Conservation (phyloP, 2,888 invertebrate species). For the Miltochrista miniata region DNA sequence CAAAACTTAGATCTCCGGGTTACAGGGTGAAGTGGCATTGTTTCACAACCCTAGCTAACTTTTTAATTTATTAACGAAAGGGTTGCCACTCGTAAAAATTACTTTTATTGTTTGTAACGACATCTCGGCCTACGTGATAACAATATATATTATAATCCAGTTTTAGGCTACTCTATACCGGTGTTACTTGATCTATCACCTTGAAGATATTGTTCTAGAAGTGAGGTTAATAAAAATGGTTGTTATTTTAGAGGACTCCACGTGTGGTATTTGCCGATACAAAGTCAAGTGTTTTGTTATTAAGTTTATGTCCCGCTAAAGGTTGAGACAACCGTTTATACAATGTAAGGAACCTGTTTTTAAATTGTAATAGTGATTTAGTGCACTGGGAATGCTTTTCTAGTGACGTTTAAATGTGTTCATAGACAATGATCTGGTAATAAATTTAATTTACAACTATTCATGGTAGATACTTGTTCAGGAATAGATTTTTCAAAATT, state of each 20-base stretch:
- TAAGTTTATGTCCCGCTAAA: conserved; percentile 69
- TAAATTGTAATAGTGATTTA: conserved; percentile 70
- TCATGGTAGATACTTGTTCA: conserved; percentile 21
- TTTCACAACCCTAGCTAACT: conserved; percentile 74
- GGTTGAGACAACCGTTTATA: conserved; percentile 63
- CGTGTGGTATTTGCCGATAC: conserved; percentile 62
- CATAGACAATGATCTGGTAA: conserved; percentile 63
- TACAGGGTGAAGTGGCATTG: conserved; percentile 77
- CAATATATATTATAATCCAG: conserved; percentile 77
- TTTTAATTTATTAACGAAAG: conserved; percentile 81
- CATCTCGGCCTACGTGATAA: conserved; percentile 82
- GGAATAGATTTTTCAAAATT: conserved; percentile 4
- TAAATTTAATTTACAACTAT: conserved; percentile 53
- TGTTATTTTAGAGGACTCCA: conserved; percentile 38
- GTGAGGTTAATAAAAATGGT: conserved; percentile 34
- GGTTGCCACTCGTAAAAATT: conserved; percentile 81
- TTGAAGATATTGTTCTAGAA: conserved; percentile 1
- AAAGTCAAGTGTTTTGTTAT: conserved; percentile 75
- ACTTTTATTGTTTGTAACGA: conserved; percentile 83
- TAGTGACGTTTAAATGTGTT: conserved; percentile 62
- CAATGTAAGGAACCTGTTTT: conserved; percentile 64
- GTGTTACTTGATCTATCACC: conserved; percentile 38
- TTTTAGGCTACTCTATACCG: conserved; percentile 48
- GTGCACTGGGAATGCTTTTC: conserved; percentile 69
- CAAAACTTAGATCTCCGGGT: conserved; percentile 69